Evolutionary conservation across 2,888 invertebrate genomes (phyloP), one percentile per base, ranked within the genome.

Genomic region (Hemicrepidius hirtus): DNA sequence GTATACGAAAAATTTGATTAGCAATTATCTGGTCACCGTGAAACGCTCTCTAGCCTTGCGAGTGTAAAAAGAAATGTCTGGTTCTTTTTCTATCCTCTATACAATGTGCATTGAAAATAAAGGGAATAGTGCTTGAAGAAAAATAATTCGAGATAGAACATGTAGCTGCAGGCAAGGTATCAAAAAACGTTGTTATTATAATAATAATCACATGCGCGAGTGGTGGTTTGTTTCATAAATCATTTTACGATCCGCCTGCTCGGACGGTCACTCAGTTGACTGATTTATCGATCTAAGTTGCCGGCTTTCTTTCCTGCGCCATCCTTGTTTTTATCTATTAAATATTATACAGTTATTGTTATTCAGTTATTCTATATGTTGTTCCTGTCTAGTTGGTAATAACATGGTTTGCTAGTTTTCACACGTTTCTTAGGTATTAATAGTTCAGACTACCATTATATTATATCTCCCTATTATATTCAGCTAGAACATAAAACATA

Each of bases 181-280:
- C 83, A 82, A 84, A 84, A 83, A 82, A 81, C 82, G 82, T 84
- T 83, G 82, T 84, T 85, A 84, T 86, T 85, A 86, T 85, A 84
- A 85, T 86, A 85, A 84, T 85, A 85, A 86, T 86, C 84, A 85
- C 84, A 86, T 85, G 85, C 84, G 82, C 84, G 84, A 85, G 84
- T 84, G 84, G 84, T 83, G 82, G 81, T 81, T 32, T 77, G 77
- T 80, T 76, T 76, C 75, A 83, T 86, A 86, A 86, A 86, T 86
- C 86, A 86, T 86, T 79, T 81, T 81, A 81, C 83, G 83, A 83
- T 85, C 84, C 85, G 85, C 85, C 85, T 82, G 83, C 80, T 82
- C 80, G 81, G 80, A 80, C 83, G 85, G 84, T 84, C 85, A 85
- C 82, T 84, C 84, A 82, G 78, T 80, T 85, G 85, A 85, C 85